Conservation (phyloP, 92 coral and sea anemone species). For the Pocillopora meandrina region DNA sequence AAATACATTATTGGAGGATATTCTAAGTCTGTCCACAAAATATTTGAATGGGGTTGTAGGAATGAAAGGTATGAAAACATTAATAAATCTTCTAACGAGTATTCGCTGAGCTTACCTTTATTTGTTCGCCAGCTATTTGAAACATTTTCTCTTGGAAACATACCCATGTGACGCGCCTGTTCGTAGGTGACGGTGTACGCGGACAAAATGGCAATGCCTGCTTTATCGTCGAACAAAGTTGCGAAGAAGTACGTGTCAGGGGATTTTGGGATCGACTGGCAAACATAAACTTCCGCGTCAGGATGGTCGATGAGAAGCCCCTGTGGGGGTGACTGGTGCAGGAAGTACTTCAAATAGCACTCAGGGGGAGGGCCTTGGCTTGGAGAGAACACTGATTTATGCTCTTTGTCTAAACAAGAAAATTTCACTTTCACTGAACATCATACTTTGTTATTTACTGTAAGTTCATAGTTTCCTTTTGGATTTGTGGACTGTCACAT, state of each 20-base stretch:
- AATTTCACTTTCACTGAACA: not conserved
- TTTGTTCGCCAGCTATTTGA: conserved; percentile 30
- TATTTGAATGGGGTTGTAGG: not conserved
- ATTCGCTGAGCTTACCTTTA: conserved; percentile 5
- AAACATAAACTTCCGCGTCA: conserved; percentile 7
- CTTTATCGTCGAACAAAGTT: conserved; percentile 28
- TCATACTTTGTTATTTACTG: too few relatives aligned
- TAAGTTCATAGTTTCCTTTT: too few relatives aligned
- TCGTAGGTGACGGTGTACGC: conserved; percentile 22
- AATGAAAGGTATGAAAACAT: too few relatives aligned
- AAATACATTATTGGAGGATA: too few relatives aligned
- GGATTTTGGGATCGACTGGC: conserved; percentile 12
- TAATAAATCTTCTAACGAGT: too few relatives aligned
- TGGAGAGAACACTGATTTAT: conserved; percentile 4
- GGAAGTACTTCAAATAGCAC: conserved; percentile 26
- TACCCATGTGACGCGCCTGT: not conserved
- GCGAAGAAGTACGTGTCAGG: conserved; percentile 19
- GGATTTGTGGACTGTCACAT: too few relatives aligned
- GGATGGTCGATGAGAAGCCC: conserved; percentile 16
- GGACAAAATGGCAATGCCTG: conserved; percentile 37
- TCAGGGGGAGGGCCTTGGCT: conserved; percentile 25
- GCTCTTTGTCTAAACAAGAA: conserved; percentile 1
- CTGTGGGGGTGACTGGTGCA: conserved; percentile 26
- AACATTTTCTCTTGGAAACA: not conserved
- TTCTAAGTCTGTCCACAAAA: too few relatives aligned